Evolutionary conservation across 2,113 vertebrate species (phyloP), one percentile per base, ranked within the genome.

Genomic region (Notarius lentiginosus): DNA sequence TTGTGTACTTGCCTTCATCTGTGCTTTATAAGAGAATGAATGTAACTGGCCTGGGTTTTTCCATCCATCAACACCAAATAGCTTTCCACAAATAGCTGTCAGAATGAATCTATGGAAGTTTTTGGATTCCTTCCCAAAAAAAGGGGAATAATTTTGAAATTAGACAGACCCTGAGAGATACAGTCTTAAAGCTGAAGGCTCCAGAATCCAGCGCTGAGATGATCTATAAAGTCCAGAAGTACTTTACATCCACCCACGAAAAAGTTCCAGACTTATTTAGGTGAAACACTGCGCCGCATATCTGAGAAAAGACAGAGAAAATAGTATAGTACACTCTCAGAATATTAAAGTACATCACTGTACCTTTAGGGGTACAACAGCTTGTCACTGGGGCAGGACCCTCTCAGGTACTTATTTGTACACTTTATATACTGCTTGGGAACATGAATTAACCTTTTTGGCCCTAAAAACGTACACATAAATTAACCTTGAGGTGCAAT

Each of bases 161-260:
- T 47, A 34, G 58, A 49, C 15, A 20, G 61, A 41, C 14, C 66
- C 61, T 51, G 30, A 70, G 49, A 58, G 7, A 41, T 10, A 86
- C 27, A 79, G 22, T 27, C 27, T 66, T 86, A 65, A 47, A 79
- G 51, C 47, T 86, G 53, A 41, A 7, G 83, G 70, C 80, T 76
- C 68, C 66, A 70, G 63, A 24, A 18, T 15, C 83, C 84, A 93
- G 47, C 65, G 34, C 41, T 10, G 70, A 79, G 24, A 76, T 70
- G 60, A 20, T 34, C 41, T 84, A 60, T 17, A 80, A 41, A 41
- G 30, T 61, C 56, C 18, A 2, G 34, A 47, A 11, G 30, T 24
- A 22, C 41, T 41, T 41, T 41, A 41, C 27, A 80, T 58, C 51
- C 63, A n/a, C 11, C 1, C 63, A 24, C 15, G 41, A 77, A 18